phyloP scores from a whole-genome alignment of 2,797 vertebrate genomes.

The Gymnodraco acuticeps region DNA sequence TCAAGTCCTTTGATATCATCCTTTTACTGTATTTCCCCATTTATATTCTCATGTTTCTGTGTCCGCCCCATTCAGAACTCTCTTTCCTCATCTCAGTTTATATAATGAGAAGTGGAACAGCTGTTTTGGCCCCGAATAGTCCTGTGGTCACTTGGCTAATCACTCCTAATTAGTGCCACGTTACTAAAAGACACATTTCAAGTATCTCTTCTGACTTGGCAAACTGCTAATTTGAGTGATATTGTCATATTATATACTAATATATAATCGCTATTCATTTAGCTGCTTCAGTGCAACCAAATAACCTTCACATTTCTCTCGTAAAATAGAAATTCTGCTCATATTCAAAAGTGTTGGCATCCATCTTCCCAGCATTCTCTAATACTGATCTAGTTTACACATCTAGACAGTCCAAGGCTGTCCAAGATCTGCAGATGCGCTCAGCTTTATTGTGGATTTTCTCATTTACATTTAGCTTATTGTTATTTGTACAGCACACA shows the following conservation, averaged over 20 bases:
- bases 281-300: background rate
- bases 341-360: background rate
- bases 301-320: background rate
- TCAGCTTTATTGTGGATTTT: constrained; percentile 30
- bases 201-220: constrained; percentile 3
- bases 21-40: background rate
- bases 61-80: background rate
- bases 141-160: constrained; percentile 27
- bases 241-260: background rate
- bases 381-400: constrained; percentile 11
- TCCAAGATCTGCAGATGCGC: constrained; percentile 28
- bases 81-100: constrained; percentile 1
- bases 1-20: constrained; percentile 21
- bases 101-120: constrained; percentile 12
- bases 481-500: constrained; percentile 19
- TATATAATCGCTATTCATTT: background rate
- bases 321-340: background rate
- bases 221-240: too few relatives aligned
- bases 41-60: constrained; percentile 5
- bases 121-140: constrained; percentile 9
- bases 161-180: constrained; percentile 29
- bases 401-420: constrained; percentile 12
- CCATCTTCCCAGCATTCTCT: background rate
- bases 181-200: background rate
- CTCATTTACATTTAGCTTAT: constrained; percentile 38